Evolutionary conservation across 2,888 invertebrate genomes (phyloP).

Genomic region (Pammene aurita): DNA sequence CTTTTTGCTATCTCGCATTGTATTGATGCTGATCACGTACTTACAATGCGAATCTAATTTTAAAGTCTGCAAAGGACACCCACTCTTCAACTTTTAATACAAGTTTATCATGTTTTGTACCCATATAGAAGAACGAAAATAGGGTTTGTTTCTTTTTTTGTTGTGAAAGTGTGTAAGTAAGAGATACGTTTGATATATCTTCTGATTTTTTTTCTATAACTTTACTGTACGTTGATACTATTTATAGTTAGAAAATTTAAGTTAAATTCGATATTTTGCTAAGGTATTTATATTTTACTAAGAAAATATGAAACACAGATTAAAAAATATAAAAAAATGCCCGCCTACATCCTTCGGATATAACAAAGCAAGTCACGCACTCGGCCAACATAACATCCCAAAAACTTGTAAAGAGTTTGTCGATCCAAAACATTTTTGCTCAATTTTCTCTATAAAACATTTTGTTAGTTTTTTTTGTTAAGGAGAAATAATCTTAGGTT

Average conservation of each 20-base stretch:
- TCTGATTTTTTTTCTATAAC: neutral
- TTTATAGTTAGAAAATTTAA: constrained; percentile 46
- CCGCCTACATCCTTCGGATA: constrained; percentile 52
- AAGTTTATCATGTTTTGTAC: neutral
- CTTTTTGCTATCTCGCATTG: constrained; percentile 28
- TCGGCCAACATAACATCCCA: constrained; percentile 68
- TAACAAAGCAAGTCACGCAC: constrained; percentile 70
- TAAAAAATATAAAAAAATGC: too few relatives aligned
- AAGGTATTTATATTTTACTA: too few relatives aligned
- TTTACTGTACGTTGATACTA: too few relatives aligned
- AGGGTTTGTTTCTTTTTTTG: neutral
- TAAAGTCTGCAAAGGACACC: constrained; percentile 35
- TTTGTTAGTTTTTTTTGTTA: neutral
- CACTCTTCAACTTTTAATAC: constrained; percentile 11
- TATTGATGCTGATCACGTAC: constrained; percentile 41
- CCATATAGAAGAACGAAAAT: neutral
- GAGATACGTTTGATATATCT: too few relatives aligned
- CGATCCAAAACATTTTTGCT: constrained; percentile 52
- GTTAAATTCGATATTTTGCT: too few relatives aligned
- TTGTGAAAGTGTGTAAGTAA: neutral
- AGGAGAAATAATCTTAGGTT: too few relatives aligned
- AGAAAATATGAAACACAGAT: constrained; percentile 43
- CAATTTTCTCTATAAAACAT: neutral
- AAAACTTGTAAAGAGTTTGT: constrained; percentile 67
- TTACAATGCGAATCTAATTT: constrained; percentile 37